These are phyloP conservation scores for Lepidochrysops patricia DNA, from an alignment of 2,888 invertebrate species.

Conservation along the genomic window DNA sequence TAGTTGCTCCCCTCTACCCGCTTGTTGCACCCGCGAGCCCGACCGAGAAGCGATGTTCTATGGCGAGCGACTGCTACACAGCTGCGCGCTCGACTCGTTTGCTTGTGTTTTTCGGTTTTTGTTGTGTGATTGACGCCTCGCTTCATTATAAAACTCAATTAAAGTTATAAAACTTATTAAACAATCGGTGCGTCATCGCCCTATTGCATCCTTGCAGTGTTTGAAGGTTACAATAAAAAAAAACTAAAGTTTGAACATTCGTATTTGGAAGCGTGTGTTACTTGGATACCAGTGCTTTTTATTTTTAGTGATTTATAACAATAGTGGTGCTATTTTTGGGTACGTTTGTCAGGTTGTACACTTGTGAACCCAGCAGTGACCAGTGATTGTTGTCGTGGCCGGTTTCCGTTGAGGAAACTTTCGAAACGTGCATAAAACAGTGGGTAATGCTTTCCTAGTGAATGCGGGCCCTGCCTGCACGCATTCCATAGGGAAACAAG, in stretches of 20 bases:
- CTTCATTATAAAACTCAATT: conserved; percentile 44
- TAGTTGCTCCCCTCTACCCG: conserved; percentile 38
- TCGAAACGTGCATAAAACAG: conserved; percentile 71
- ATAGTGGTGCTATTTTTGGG: conserved; percentile 54
- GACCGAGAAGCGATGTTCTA: conserved; percentile 55
- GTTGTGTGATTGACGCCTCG: conserved; percentile 63
- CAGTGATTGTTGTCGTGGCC: conserved; percentile 73
- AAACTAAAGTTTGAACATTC: conserved; percentile 35
- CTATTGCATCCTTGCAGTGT: conserved; percentile 23
- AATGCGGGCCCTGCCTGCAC: conserved; percentile 68
- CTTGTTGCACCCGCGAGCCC: conserved; percentile 46
- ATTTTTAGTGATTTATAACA: conserved; percentile 60
- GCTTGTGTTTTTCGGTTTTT: conserved; percentile 70
- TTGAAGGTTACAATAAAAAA: conserved; percentile 28
- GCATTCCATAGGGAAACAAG: conserved; percentile 71
- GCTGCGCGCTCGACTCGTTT: conserved; percentile 51
- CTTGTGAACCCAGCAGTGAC: conserved; percentile 55
- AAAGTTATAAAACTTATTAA: conserved; percentile 39
- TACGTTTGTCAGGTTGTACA: conserved; percentile 51
- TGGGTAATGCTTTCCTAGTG: conserved; percentile 70
- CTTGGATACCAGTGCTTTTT: conserved; percentile 67
- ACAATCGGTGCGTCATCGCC: conserved; percentile 36
- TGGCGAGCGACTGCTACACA: conserved; percentile 33
- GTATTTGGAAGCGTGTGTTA: conserved; percentile 45
- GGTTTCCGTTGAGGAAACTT: conserved; percentile 70